Base-by-base conservation (phyloP, 2,113 vertebrate species). In the Bos indicus region DNA sequence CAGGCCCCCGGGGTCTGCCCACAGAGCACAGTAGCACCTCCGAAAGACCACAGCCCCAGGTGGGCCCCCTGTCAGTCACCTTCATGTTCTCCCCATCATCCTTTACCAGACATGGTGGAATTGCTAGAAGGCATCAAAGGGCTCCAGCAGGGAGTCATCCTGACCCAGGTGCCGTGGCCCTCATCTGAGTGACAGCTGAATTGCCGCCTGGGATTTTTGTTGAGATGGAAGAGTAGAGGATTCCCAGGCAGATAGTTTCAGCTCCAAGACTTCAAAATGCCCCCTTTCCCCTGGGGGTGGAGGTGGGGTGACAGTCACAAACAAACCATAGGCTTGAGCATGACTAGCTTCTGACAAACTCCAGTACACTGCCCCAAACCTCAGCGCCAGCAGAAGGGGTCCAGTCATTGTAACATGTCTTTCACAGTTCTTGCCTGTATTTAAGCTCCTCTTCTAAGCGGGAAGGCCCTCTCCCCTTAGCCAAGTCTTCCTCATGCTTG, bases 401-500 rank as follows among this genome's bases (percentile, higher is more conserved):
- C 19, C 82, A 60, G 36, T 87, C 0, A 25, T 74, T 43, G 17
- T 85, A 91, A 78, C 46, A 48, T 23, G 43, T 46, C 33, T 96
- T 95, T 67, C 56, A 21, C 12, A 2, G 91, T 62, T 83, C 43
- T 77, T 57, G 28, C 78, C 60, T 93, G 8, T 64, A 14, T 78
- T 90, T 89, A 71, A 94, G 43, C 33, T 94, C 13, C 54, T 97
- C 74, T 94, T 36, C 33, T 4, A 57, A 52, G 57, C 9, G 74
- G 88, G 84, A 95, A 96, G 64, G 82, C 62, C 60, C 62, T 84
- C 36, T 95, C 43, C 43, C 80, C 30, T 78, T 94, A 92, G 81
- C 14, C 56, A 83, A 85, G 48, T 78, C n/a, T 28, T 77, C 23
- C 92, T 71, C 40, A 57, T n/a, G 48, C 43, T 48, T 57, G 77